phyloP scores from a whole-genome alignment of 1,140 invertebrate species.

The Babylonia areolata region DNA sequence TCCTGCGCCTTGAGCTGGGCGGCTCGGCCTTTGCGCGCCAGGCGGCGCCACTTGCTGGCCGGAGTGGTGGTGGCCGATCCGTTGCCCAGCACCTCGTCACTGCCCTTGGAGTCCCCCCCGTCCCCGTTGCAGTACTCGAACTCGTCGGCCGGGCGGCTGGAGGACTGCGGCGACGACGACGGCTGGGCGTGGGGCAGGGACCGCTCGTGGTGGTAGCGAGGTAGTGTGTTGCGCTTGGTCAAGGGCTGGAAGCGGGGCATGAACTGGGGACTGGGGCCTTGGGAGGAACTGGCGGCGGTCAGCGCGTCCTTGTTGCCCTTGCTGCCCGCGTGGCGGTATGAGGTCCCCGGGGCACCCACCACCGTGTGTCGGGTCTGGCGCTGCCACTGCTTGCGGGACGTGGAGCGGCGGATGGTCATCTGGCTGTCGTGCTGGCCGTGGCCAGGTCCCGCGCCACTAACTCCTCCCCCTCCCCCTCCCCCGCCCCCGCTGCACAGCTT shows the following conservation, averaged over 20 bases:
- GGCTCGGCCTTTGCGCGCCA: neutral
- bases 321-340: neutral
- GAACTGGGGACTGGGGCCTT: neutral
- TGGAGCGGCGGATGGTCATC: slow-evolving; percentile 66
- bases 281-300: neutral
- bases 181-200: neutral
- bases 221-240: slow-evolving; percentile 44
- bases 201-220: slow-evolving; percentile 26
- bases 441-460: slow-evolving; percentile 37
- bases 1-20: neutral
- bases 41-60: neutral
- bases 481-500: slow-evolving; percentile 54
- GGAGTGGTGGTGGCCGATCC: neutral
- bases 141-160: slow-evolving; percentile 17
- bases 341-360: neutral
- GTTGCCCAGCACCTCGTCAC: neutral
- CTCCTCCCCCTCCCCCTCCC: slow-evolving; percentile 41
- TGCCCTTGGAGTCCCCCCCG: neutral
- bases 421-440: slow-evolving; percentile 58
- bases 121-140: slow-evolving; percentile 42
- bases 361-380: slow-evolving; percentile 6
- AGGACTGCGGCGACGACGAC: slow-evolving; percentile 39
- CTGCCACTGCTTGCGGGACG: slow-evolving; percentile 51
- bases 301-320: neutral
- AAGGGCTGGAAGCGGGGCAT: slow-evolving; percentile 32